Conservation (phyloP, 1,140 invertebrate species). For the Scaptomyza pallida region DNA sequence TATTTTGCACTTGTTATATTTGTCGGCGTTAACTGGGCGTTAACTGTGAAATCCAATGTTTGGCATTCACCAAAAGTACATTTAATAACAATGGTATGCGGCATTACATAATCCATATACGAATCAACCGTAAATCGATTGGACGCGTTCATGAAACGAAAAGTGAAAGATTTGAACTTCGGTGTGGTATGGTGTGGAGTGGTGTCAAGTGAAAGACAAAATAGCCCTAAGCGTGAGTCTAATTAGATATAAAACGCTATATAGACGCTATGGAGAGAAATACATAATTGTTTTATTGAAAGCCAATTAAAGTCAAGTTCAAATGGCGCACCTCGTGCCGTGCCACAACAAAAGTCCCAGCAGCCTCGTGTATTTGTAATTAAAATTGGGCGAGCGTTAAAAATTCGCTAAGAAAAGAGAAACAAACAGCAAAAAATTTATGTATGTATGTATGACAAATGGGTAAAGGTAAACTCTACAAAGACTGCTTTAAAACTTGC, state of each 20-base stretch:
- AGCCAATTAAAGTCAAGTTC: conserved; percentile 81
- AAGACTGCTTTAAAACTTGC: conserved; percentile 42
- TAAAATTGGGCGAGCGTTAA: conserved; percentile 71
- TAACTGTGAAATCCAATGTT: conserved; percentile 35
- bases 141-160: conserved; percentile 70
- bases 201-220: conserved; percentile 55
- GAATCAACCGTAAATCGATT: conserved; percentile 48
- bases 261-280: conserved; percentile 7
- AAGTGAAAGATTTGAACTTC: conserved; percentile 76
- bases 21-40: conserved; percentile 29
- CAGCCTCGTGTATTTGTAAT: conserved; percentile 55
- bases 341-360: conserved; percentile 34
- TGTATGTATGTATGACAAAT: too few relatives aligned
- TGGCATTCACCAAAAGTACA: conserved; percentile 43
- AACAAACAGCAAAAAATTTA: conserved; percentile 7
- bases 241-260: conserved; percentile 39
- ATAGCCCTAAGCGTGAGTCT: conserved; percentile 26
- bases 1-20: conserved; percentile 68
- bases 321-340: conserved; percentile 65
- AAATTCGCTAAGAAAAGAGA: conserved; percentile 52
- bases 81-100: conserved; percentile 36
- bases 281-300: conserved; percentile 70
- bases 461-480: conserved; percentile 22
- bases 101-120: conserved; percentile 50
- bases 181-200: conserved; percentile 1